Percentiles rank a stretch among this genome's conserved stretches.
phyloP scores from a whole-genome alignment of 2,888 invertebrate species.

The Eugnorisma glareosa region DNA sequence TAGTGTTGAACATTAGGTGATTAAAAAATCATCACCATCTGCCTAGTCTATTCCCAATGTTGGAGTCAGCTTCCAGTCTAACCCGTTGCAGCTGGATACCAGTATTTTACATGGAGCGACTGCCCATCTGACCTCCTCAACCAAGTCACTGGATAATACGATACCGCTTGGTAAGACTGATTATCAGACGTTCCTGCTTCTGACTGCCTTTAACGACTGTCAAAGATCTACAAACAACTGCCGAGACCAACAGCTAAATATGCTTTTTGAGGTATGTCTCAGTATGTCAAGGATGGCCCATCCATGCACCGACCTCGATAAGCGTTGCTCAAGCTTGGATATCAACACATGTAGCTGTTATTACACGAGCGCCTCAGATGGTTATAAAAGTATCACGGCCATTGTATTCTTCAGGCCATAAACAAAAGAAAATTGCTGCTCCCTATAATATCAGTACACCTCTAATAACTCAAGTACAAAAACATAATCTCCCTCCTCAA shows the following conservation, averaged over 20 bases:
- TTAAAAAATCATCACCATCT: background rate
- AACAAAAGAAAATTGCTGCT: background rate
- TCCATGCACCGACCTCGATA: background rate
- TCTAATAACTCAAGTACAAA: slow-evolving; percentile 39
- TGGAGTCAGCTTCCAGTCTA: background rate
- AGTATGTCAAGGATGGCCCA: background rate
- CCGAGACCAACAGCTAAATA: background rate
- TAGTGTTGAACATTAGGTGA: background rate
- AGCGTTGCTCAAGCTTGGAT: background rate
- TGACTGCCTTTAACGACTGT: background rate
- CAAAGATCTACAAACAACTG: background rate
- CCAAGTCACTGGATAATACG: background rate
- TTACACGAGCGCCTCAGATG: background rate
- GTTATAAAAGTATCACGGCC: background rate
- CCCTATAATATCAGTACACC: background rate
- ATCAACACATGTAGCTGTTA: background rate
- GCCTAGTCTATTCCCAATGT: background rate
- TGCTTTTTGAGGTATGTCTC: background rate
- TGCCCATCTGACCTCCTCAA: background rate
- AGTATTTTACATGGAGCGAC: background rate
- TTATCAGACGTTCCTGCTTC: background rate
- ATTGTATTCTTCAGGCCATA: background rate
- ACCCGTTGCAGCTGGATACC: background rate
- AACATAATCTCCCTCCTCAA: slow-evolving; percentile 33
- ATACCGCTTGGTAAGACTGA: background rate